Percentiles rank a stretch among this genome's conserved stretches.
Evolutionary conservation across 2,888 invertebrate species (phyloP).

Genomic region (Scaptomyza caliginosa): DNA sequence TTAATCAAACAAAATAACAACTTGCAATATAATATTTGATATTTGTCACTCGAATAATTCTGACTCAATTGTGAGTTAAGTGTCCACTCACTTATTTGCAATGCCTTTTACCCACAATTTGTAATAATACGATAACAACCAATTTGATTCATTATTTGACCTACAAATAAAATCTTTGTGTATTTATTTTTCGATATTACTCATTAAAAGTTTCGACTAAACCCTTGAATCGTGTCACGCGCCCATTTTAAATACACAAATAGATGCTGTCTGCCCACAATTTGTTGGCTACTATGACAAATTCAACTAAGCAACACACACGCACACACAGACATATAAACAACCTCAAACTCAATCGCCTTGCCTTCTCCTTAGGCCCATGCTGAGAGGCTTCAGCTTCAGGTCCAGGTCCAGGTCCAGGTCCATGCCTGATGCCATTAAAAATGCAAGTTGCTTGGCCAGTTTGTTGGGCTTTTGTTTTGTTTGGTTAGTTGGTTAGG

Average conservation of each 20-base stretch:
- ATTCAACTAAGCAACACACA: slow-evolving; percentile 61
- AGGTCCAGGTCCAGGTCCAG: slow-evolving; percentile 26
- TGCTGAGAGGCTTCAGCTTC: slow-evolving; percentile 2
- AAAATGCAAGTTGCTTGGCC: slow-evolving; percentile 76
- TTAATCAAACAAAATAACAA: no score
- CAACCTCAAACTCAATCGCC: background rate
- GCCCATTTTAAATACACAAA: slow-evolving; percentile 21
- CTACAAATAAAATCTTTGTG: background rate
- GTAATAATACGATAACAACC: background rate
- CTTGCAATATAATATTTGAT: no score
- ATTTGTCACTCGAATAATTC: background rate
- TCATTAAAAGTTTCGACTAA: no score
- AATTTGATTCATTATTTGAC: background rate
- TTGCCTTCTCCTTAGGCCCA: slow-evolving; percentile 9
- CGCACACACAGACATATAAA: background rate
- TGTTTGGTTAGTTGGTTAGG: slow-evolving; percentile 33
- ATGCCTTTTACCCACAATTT: no score
- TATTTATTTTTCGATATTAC: background rate
- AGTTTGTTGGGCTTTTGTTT: slow-evolving; percentile 39
- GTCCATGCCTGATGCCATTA: slow-evolving; percentile 62
- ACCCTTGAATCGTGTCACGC: slow-evolving; percentile 20
- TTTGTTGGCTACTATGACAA: slow-evolving; percentile 63
- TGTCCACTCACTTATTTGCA: background rate
- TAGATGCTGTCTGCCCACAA: slow-evolving; percentile 59
- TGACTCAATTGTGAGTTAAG: background rate